Evolutionary conservation across 92 coral and sea anemone genomes (phyloP).

Genomic region (Ricordea florida): DNA sequence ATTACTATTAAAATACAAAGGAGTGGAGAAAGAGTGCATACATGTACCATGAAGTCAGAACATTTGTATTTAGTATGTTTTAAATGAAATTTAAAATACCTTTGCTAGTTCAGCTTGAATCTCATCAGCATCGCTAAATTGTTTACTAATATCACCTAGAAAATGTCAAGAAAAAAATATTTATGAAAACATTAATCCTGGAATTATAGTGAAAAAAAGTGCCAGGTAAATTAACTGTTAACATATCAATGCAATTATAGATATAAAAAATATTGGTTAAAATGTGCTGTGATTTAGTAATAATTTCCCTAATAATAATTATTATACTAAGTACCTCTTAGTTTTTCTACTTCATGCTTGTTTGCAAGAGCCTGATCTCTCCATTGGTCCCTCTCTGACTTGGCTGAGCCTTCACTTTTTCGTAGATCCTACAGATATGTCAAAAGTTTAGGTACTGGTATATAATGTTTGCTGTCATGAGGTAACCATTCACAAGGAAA

Average conservation of each 20-base stretch:
- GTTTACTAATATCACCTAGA: slow-evolving; percentile 93
- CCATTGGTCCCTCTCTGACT: slow-evolving; percentile 94
- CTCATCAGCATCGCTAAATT: slow-evolving; percentile 98
- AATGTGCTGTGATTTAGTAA: no score
- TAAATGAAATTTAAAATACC: slow-evolving; percentile 14
- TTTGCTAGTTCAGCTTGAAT: slow-evolving; percentile 90
- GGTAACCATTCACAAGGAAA: no score
- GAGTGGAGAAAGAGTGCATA: no score
- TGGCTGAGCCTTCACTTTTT: slow-evolving; percentile 75
- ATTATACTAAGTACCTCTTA: slow-evolving; percentile 73
- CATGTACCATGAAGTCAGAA: no score
- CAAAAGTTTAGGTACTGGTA: no score
- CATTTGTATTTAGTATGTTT: no score
- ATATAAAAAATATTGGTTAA: no score
- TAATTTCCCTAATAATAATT: neutral
- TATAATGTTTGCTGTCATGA: no score
- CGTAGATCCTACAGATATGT: slow-evolving; percentile 73
- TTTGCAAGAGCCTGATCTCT: slow-evolving; percentile 91
- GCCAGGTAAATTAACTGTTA: neutral
- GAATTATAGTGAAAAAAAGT: neutral
- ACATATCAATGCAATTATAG: neutral
- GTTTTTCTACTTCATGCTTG: slow-evolving; percentile 93
- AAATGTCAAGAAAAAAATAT: neutral
- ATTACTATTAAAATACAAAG: no score
- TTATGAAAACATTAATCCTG: neutral